These are phyloP conservation scores for Danio rerio DNA, from an alignment of 2,113 vertebrate species.

Conservation along the genomic window DNA sequence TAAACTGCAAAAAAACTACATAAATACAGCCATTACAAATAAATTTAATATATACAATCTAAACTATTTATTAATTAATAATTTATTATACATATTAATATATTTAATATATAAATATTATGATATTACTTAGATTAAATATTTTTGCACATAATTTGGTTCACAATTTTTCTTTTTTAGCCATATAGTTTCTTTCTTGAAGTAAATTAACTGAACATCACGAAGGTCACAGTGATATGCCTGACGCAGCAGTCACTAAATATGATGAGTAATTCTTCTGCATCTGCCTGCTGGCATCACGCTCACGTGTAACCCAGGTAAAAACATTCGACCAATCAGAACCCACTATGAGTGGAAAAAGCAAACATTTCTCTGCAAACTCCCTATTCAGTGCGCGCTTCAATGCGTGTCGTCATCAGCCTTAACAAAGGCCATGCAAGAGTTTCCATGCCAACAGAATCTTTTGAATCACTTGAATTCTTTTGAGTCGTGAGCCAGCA, in stretches of 20 bases:
- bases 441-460: slow-evolving; percentile 5
- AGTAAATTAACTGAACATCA: neutral
- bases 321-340: slow-evolving; percentile 15
- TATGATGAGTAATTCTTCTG: neutral
- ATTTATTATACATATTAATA: too few relatives aligned
- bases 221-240: neutral
- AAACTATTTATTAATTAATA: neutral
- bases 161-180: neutral
- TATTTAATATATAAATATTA: too few relatives aligned
- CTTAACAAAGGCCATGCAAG: neutral
- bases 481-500: neutral
- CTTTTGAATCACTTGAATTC: neutral
- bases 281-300: neutral
- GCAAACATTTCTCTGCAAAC: neutral
- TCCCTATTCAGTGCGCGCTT: neutral
- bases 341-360: neutral
- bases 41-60: neutral
- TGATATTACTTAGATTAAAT: too few relatives aligned
- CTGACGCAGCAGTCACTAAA: neutral
- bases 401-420: neutral
- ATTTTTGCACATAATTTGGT: neutral
- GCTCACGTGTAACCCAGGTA: neutral
- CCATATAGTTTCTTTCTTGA: neutral
- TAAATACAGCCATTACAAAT: neutral
- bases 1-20: neutral